Evolutionary conservation across 2,888 invertebrate species (phyloP).

Genomic region (Dendrolimus pini): DNA sequence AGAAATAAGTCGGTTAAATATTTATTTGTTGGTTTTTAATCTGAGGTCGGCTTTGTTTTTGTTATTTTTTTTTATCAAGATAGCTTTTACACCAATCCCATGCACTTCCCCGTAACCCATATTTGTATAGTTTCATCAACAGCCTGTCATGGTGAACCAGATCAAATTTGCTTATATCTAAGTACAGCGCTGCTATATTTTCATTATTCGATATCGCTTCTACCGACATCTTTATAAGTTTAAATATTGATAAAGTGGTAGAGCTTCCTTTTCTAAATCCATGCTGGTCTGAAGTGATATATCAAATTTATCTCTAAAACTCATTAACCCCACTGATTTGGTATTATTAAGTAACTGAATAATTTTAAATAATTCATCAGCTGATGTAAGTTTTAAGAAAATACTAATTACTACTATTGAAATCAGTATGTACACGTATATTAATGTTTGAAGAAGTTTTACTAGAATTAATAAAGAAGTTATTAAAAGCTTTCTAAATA

Average conservation of each 20-base stretch:
- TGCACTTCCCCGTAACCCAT: neutral
- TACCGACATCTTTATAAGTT: constrained; percentile 1
- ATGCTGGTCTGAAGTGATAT: constrained; percentile 1
- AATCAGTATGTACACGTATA: neutral
- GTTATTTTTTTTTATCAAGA: neutral
- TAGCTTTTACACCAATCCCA: neutral
- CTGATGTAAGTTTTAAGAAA: neutral
- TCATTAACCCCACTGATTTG: neutral
- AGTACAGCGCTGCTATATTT: neutral
- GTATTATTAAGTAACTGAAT: neutral
- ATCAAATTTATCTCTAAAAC: neutral
- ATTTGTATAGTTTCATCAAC: neutral
- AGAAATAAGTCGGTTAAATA: no score
- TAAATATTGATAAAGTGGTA: constrained; percentile 2
- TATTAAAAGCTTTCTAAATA: neutral
- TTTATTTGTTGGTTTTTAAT: no score
- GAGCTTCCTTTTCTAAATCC: constrained; percentile 1
- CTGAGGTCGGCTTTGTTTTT: no score
- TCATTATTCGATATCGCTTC: constrained; percentile 1
- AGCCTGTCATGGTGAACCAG: neutral
- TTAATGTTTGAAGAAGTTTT: neutral
- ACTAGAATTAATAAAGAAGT: neutral
- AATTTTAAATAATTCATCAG: neutral
- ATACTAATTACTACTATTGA: neutral
- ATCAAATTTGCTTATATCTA: neutral